Base-by-base conservation (phyloP, 1,140 invertebrate species). In the Pomacea maculata region DNA sequence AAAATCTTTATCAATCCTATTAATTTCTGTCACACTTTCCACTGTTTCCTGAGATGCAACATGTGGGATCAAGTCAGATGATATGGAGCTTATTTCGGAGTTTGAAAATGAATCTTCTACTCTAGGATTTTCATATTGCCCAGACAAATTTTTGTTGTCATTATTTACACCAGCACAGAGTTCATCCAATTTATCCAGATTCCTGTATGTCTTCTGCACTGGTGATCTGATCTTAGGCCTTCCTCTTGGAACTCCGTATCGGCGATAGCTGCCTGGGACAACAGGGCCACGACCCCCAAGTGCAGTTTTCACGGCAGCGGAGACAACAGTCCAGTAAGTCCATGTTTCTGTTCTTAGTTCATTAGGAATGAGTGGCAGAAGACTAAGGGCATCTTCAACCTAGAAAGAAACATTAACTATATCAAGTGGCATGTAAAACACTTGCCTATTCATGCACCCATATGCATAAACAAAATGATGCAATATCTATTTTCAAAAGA, bases 311-410 rank as follows among this genome's bases (percentile, higher is more conserved):
- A 82, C 73, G 19, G 72, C 75, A 29, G 71, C 74, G 12, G 81
- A 82, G 2, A 82, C 78, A 63, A 79, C 63, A 64, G 68, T 61
- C 81, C 81, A 82, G 77, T 75, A 82, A n/a, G 73, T 73, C 81
- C 81, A 82, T 12, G 72, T 64, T 29, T 79, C 81, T 71, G 70
- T 25, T 25, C 78, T 71, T 14, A 67, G 75, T 5, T n/a, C 55
- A 52, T 79, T 78, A 19, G 81, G 74, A 57, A 82, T 82, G 15
- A 71, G 70, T 15, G 78, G 71, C 52, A 80, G 63, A 25, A 82
- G 61, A 67, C 61, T 68, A 25, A 82, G 70, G 54, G 81, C 81
- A 52, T 82, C 81, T 57, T 79, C 64, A 12, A 82, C 75, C 81
- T 82, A 68, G 54, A 63, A 75, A 54, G 54, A 78, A 52, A 45